Base-by-base conservation (phyloP, 2,113 vertebrate genomes). In the Rhynchomys soricoides region DNA sequence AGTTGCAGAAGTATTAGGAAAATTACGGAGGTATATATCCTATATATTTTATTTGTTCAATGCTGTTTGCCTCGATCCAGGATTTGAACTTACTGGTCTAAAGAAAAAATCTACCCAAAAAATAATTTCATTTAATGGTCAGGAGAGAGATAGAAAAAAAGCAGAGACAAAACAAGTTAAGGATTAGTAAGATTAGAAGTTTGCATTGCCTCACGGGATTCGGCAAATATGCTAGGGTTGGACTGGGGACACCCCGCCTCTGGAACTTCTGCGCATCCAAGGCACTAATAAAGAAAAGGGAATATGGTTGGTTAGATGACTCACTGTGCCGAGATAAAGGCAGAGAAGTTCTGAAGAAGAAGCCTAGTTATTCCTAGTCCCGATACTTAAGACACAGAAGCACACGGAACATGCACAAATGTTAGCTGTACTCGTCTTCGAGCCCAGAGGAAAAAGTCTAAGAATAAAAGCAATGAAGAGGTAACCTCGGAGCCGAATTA, bases 341-440 rank as follows among this genome's bases (percentile, higher is more conserved):
- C 90, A 96, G 96, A 91, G 86, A 92, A 89, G 86, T 92, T 92
- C 95, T 81, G 86, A 86, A 89, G 96, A 52, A 79, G 96, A 82
- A 66, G 4, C 43, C 77, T 77, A 45, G 92, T 93, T 95, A 85
- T 96, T 97, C 96, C 94, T 74, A 37, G 96, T 82, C 89, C 92
- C 31, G 59, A 87, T 71, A 55, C 90, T 93, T 50, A 29, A 75
- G 89, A 71, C 45, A 26, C 73, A 17, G 29, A 11, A 43, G 90
- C 94, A 89, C 88, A 45, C 45, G 95, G 89, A 45, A 48, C 31
- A 48, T 81, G 17, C 34, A 86, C 96, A 68, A 88, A 90, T 90
- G 96, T 79, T 59, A 95, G 81, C 77, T 77, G 31, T 50, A 68
- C 62, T 95, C 81, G 8, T 94, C 89, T 71, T 70, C 26, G 5